phyloP scores from a whole-genome alignment of 2,113 vertebrate species.

The Reinhardtius hippoglossoides region DNA sequence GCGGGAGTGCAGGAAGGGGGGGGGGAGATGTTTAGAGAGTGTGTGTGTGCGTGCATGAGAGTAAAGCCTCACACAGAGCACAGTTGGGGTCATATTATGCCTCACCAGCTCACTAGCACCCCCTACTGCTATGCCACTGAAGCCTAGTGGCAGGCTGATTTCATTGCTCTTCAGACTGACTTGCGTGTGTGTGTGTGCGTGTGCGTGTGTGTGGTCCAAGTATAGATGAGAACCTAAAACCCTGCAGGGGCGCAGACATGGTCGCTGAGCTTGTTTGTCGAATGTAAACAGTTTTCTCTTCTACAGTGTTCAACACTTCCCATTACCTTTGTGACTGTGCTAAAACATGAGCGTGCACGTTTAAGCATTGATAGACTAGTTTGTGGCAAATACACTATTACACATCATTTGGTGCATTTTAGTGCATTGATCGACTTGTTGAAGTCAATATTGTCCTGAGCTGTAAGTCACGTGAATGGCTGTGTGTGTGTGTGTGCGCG shows the following conservation, averaged over 20 bases:
- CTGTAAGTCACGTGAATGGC: slow-evolving; percentile 57
- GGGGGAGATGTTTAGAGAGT: slow-evolving; percentile 11
- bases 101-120: slow-evolving; percentile 67
- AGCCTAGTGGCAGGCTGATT: slow-evolving; percentile 50
- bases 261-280: slow-evolving; percentile 48
- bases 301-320: background rate
- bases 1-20: background rate
- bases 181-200: slow-evolving; percentile 25
- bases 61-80: slow-evolving; percentile 34
- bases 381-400: slow-evolving; percentile 56
- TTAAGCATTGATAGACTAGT: background rate
- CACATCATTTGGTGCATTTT: slow-evolving; percentile 64
- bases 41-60: slow-evolving; percentile 13
- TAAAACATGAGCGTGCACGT: background rate
- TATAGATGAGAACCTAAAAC: slow-evolving; percentile 33
- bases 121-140: slow-evolving; percentile 65
- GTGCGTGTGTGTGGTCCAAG: slow-evolving; percentile 8
- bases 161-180: slow-evolving; percentile 33
- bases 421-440: slow-evolving; percentile 55
- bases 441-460: slow-evolving; percentile 67
- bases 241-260: slow-evolving; percentile 50
- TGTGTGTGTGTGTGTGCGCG: background rate
- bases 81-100: slow-evolving; percentile 33
- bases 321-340: background rate
- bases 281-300: slow-evolving; percentile 43